Conservation (phyloP, 2,113 vertebrate genomes). For the Dissostichus mawsoni region DNA sequence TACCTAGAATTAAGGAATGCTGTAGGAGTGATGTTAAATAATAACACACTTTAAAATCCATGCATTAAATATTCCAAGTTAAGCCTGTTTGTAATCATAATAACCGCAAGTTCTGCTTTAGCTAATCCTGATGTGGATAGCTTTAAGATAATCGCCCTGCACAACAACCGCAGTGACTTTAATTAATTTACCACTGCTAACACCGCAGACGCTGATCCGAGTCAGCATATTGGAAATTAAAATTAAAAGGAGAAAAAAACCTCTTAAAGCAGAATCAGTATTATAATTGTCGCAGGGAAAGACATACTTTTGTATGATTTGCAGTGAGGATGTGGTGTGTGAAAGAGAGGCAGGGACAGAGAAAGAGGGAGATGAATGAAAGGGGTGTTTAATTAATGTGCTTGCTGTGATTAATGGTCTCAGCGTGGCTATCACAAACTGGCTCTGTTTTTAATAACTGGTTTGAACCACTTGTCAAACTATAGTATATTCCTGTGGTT, state of each 20-base stretch:
- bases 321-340: neutral
- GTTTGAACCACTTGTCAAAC: conserved; percentile 58
- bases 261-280: conserved; percentile 1
- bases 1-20: conserved; percentile 25
- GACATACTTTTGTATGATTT: conserved; percentile 12
- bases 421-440: conserved; percentile 66
- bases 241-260: neutral
- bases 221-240: conserved; percentile 58
- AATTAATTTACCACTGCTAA: conserved; percentile 68
- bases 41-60: conserved; percentile 33
- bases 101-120: conserved; percentile 50
- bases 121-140: conserved; percentile 70
- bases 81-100: conserved; percentile 69
- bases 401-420: conserved; percentile 75
- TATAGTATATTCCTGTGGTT: conserved; percentile 22
- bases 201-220: conserved; percentile 44
- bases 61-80: conserved; percentile 58
- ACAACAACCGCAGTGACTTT: conserved; percentile 53
- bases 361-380: conserved; percentile 13
- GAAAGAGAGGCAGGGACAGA: conserved; percentile 10
- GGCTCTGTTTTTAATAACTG: conserved; percentile 72
- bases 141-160: conserved; percentile 68
- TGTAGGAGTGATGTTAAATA: neutral
- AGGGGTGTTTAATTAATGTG: conserved; percentile 73
- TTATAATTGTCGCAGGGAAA: conserved; percentile 10